Evolutionary conservation across 1,140 invertebrate genomes (phyloP).

Genomic region (Dinoponera quadriceps): DNA sequence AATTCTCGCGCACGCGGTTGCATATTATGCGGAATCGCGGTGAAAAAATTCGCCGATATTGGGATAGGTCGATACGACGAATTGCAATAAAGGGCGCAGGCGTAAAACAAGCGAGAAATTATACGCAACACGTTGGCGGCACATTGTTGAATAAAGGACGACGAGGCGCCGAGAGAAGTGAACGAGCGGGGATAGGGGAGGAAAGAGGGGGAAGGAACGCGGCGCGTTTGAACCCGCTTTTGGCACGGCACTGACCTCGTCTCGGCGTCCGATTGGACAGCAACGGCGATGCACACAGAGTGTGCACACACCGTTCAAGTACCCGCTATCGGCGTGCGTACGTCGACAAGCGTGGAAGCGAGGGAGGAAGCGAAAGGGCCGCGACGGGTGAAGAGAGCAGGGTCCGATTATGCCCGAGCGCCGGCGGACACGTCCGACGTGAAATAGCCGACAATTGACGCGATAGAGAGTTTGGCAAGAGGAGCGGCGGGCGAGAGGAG

Average conservation of each 20-base stretch:
- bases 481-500: slow-evolving; percentile 71
- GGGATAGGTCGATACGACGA: slow-evolving; percentile 59
- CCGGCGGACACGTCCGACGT: slow-evolving; percentile 74
- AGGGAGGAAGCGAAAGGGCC: background rate
- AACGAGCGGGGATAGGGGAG: background rate
- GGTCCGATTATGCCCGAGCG: slow-evolving; percentile 68
- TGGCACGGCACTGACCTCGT: slow-evolving; percentile 66
- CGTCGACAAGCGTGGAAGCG: slow-evolving; percentile 27
- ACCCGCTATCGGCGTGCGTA: slow-evolving; percentile 57
- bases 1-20: no score
- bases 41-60: slow-evolving; percentile 44
- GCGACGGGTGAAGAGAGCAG: slow-evolving; percentile 22
- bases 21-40: slow-evolving; percentile 8
- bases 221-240: slow-evolving; percentile 2
- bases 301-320: slow-evolving; percentile 43
- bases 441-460: slow-evolving; percentile 82
- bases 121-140: slow-evolving; percentile 9
- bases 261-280: slow-evolving; percentile 67
- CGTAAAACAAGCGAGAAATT: slow-evolving; percentile 58
- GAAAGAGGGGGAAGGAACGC: background rate
- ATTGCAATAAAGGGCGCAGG: slow-evolving; percentile 56
- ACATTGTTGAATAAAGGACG: slow-evolving; percentile 56
- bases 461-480: slow-evolving; percentile 56
- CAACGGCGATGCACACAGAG: slow-evolving; percentile 45
- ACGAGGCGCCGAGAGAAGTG: slow-evolving; percentile 18